Evolutionary conservation across 2,888 invertebrate genomes (phyloP).

Genomic region (Caenorhabditis panamensis): DNA sequence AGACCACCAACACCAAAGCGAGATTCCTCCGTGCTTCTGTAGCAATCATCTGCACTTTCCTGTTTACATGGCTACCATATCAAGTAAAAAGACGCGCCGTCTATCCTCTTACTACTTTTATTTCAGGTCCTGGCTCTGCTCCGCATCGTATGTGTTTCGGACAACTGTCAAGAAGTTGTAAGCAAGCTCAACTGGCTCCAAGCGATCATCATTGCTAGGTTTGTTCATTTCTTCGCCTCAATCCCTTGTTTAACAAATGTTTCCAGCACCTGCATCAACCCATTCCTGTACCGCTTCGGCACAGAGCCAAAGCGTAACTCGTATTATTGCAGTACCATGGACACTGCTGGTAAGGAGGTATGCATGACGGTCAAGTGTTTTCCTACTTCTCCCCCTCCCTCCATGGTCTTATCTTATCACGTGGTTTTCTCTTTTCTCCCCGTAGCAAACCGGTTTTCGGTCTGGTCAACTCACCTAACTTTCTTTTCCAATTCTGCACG

Average conservation of each 20-base stretch:
- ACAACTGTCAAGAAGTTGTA: conserved; percentile 66
- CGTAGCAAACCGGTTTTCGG: conserved; percentile 11
- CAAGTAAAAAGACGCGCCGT: conserved; percentile 45
- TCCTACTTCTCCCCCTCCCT: conserved; percentile 7
- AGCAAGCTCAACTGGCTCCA: conserved; percentile 76
- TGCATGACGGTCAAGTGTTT: conserved; percentile 59
- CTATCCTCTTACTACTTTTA: too few relatives aligned
- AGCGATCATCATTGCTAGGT: conserved; percentile 78
- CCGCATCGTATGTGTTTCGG: conserved; percentile 71
- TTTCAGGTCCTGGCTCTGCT: conserved; percentile 74
- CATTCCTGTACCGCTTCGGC: conserved; percentile 73
- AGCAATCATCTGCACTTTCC: conserved; percentile 75
- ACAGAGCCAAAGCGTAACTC: conserved; percentile 58
- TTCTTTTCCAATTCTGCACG: conserved; percentile 30
- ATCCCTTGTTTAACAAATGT: not conserved
- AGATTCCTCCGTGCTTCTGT: conserved; percentile 74
- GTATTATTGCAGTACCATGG: conserved; percentile 58
- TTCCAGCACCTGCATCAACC: conserved; percentile 74
- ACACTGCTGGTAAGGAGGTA: conserved; percentile 67
- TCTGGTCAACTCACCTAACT: not conserved
- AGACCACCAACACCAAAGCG: conserved; percentile 67
- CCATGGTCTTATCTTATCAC: conserved; percentile 44
- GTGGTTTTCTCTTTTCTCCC: conserved; percentile 31
- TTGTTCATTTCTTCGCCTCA: not conserved
- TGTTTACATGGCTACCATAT: conserved; percentile 78